phyloP scores from a whole-genome alignment of 2,888 invertebrate species.

The Chrysolina oricalcia region DNA sequence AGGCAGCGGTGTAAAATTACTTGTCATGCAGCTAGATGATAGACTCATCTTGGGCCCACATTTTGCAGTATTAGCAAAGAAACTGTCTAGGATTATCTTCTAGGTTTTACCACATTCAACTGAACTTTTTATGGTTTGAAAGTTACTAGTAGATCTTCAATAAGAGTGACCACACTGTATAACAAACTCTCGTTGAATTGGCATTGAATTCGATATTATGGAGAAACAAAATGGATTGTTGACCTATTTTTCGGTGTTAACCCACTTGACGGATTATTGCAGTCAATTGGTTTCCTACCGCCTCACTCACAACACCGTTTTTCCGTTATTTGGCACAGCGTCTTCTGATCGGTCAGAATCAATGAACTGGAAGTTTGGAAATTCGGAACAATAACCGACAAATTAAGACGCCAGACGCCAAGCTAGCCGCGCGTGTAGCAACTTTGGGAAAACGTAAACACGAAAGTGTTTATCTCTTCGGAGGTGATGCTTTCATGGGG shows the following conservation, averaged over 20 bases:
- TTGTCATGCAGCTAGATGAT: too few relatives aligned
- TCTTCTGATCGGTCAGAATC: neutral
- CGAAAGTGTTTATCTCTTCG: neutral
- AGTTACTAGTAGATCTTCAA: neutral
- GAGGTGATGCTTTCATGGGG: neutral
- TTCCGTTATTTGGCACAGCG: neutral
- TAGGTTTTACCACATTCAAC: too few relatives aligned
- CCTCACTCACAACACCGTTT: neutral
- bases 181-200: neutral
- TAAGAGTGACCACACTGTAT: neutral
- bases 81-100: too few relatives aligned
- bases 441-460: slow-evolving; percentile 1
- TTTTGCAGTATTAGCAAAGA: too few relatives aligned
- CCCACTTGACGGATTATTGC: neutral
- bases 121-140: neutral
- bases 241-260: neutral
- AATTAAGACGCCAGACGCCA: slow-evolving; percentile 2
- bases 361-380: neutral
- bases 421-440: neutral
- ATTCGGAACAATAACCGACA: slow-evolving; percentile 4
- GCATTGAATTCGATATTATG: neutral
- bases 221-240: neutral
- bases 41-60: too few relatives aligned
- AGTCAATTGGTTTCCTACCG: neutral
- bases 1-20: too few relatives aligned